Percentiles rank a stretch among this genome's conserved stretches.
Evolutionary conservation across 2,888 invertebrate species (phyloP).

Genomic region (Lysandra coridon): DNA sequence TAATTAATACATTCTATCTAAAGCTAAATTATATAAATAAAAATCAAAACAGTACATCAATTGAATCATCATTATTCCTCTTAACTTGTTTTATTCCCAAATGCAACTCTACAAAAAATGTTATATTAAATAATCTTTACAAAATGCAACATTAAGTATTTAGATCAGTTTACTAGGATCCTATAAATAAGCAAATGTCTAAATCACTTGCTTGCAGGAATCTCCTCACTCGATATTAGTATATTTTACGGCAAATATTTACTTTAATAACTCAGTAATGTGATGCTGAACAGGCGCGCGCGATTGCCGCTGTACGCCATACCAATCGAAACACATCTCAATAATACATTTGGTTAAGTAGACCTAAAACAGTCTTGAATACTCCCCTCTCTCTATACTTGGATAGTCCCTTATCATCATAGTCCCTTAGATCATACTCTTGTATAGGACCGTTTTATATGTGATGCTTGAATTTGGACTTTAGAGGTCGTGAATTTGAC

Average conservation of each 20-base stretch:
- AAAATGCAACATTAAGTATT: neutral
- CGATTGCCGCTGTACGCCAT: neutral
- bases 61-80: no score
- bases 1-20: no score
- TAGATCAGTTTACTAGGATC: neutral
- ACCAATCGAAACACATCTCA: neutral
- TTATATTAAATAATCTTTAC: neutral
- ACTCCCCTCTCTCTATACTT: neutral
- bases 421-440: no score
- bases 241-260: conserved; percentile 16
- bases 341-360: neutral
- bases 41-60: no score
- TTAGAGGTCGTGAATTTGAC: no score
- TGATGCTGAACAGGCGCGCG: conserved; percentile 3
- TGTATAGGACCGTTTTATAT: no score
- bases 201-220: neutral
- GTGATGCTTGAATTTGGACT: no score
- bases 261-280: conserved; percentile 2
- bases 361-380: neutral
- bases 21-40: no score
- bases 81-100: no score
- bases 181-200: neutral
- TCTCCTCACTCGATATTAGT: neutral
- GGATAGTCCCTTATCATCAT: no score
- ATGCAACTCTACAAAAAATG: neutral